phyloP scores from a whole-genome alignment of 1,140 invertebrate species.

The Drosophila azteca region DNA sequence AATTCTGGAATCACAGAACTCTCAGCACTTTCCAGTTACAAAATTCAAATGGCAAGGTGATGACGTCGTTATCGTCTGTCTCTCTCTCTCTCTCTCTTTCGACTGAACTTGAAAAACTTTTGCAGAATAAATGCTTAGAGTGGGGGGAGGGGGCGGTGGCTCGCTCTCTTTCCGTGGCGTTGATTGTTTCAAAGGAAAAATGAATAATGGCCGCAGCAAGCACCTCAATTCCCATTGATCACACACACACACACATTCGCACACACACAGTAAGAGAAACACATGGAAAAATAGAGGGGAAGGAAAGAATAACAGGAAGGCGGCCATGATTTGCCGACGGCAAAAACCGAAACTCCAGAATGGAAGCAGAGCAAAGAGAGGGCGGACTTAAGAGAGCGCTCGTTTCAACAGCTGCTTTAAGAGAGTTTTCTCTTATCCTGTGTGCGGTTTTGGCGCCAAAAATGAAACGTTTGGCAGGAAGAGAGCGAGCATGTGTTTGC shows the following conservation, averaged over 20 bases:
- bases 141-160: no score
- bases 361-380: slow-evolving; percentile 9
- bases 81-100: no score
- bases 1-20: no score
- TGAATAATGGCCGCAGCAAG: slow-evolving; percentile 76
- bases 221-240: slow-evolving; percentile 72
- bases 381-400: neutral
- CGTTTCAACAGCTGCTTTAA: slow-evolving; percentile 39
- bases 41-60: no score
- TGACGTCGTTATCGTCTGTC: no score
- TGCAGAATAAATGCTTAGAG: no score
- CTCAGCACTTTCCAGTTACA: no score
- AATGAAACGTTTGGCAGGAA: slow-evolving; percentile 44
- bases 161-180: neutral
- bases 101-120: slow-evolving; percentile 7
- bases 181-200: slow-evolving; percentile 45
- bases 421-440: slow-evolving; percentile 53
- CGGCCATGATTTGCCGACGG: slow-evolving; percentile 79
- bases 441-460: slow-evolving; percentile 63
- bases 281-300: slow-evolving; percentile 38
- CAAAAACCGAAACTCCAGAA: slow-evolving; percentile 25
- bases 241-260: slow-evolving; percentile 31
- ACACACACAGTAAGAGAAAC: slow-evolving; percentile 18
- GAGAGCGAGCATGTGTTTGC: neutral
- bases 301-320: slow-evolving; percentile 16